Conservation (phyloP, 1,140 invertebrate species). For the Delia radicum region DNA sequence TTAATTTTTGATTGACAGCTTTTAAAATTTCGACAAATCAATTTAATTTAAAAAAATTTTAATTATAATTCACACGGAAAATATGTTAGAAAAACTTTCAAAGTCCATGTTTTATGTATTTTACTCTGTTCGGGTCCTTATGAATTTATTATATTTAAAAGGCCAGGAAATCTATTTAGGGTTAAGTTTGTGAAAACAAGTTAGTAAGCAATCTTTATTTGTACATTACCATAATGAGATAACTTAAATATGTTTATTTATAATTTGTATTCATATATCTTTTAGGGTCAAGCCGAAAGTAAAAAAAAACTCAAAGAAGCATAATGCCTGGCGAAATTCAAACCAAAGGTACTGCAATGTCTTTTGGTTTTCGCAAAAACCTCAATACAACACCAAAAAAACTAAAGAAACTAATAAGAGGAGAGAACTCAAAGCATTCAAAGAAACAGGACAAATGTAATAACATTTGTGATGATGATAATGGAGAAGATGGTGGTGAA, state of each 20-base stretch:
- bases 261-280: not conserved
- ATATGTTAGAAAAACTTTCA: too few relatives aligned
- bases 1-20: too few relatives aligned
- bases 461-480: slow-evolving; percentile 16
- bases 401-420: slow-evolving; percentile 50
- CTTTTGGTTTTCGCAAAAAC: slow-evolving; percentile 58
- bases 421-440: slow-evolving; percentile 22
- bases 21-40: too few relatives aligned
- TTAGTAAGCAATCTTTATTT: not conserved
- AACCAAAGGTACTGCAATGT: slow-evolving; percentile 57
- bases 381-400: slow-evolving; percentile 52
- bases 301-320: slow-evolving; percentile 43
- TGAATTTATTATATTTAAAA: too few relatives aligned
- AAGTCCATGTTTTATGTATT: too few relatives aligned
- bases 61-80: too few relatives aligned
- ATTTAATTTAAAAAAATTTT: too few relatives aligned
- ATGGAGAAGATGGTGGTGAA: not conserved
- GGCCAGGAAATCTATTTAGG: too few relatives aligned
- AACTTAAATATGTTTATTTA: not conserved
- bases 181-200: not conserved
- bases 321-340: slow-evolving; percentile 33
- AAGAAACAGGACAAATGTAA: slow-evolving; percentile 28
- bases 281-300: slow-evolving; percentile 54
- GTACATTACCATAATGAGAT: too few relatives aligned
- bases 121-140: too few relatives aligned